phyloP scores from a whole-genome alignment of 2,797 vertebrate genomes.

The Sparidentex hasta region DNA sequence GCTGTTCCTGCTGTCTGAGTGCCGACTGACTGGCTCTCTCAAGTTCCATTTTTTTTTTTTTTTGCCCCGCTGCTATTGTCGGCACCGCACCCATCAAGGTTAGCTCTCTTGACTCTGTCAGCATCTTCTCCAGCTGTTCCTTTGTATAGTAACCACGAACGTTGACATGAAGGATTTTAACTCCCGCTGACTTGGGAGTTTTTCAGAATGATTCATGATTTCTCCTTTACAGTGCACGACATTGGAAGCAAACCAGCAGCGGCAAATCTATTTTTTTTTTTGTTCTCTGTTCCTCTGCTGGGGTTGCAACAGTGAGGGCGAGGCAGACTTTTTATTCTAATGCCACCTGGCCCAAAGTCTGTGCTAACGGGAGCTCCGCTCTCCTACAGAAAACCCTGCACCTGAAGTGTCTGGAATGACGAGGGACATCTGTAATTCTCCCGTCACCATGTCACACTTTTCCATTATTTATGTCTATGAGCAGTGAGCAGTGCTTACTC shows the following conservation, averaged over 20 bases:
- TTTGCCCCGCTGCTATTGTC: slow-evolving; percentile 13
- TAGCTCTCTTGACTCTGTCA: slow-evolving; percentile 27
- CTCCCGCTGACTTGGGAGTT: background rate
- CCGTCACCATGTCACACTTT: too few species aligned
- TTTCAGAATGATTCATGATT: background rate
- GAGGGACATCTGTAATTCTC: too few species aligned
- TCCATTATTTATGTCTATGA: too few species aligned
- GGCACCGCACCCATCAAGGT: slow-evolving; percentile 8
- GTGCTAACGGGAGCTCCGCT: too few species aligned
- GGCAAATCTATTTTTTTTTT: background rate
- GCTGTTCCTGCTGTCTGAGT: background rate
- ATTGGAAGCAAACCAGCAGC: slow-evolving; percentile 1
- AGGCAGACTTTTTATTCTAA: background rate
- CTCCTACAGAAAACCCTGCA: too few species aligned
- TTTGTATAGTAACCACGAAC: slow-evolving; percentile 1
- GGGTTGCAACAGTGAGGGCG: background rate
- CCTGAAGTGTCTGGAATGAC: too few species aligned
- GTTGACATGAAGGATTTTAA: background rate
- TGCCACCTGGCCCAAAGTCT: background rate
- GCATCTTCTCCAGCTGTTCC: slow-evolving; percentile 38
- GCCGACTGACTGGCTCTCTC: slow-evolving; percentile 9
- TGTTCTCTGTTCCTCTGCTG: background rate
- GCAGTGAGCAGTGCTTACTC: too few species aligned
- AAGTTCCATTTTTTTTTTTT: slow-evolving; percentile 31
- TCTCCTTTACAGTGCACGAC: background rate